Evolutionary conservation across 2,888 invertebrate species (phyloP).

Genomic region (Seira ritae): DNA sequence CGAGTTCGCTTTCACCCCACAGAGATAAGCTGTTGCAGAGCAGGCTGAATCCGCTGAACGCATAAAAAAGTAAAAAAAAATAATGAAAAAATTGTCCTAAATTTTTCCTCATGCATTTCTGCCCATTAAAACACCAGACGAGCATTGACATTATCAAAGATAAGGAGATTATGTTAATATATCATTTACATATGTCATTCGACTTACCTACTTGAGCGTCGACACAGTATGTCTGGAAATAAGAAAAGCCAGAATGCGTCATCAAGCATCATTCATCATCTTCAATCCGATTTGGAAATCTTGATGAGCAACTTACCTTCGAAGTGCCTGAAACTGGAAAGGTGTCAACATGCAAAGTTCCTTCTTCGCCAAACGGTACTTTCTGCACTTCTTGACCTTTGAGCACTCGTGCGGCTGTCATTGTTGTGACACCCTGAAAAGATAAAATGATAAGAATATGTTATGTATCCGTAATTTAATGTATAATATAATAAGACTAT

Average conservation of each 20-base stretch:
- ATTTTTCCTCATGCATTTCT: not conserved
- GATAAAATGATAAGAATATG: conserved; percentile 74
- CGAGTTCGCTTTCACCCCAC: conserved; percentile 86
- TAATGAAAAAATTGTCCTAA: not conserved
- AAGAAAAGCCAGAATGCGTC: not conserved
- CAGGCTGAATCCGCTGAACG: conserved; percentile 63
- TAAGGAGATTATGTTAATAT: no score
- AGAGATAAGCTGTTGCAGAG: conserved; percentile 84
- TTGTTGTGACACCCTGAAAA: conserved; percentile 74
- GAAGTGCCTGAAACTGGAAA: conserved; percentile 63
- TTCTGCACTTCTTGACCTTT: conserved; percentile 75
- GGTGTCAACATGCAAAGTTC: conserved; percentile 57
- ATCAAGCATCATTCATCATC: not conserved
- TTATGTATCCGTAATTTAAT: not conserved
- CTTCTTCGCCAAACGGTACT: conserved; percentile 74
- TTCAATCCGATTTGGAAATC: not conserved
- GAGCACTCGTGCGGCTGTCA: conserved; percentile 76
- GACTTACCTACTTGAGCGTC: conserved; percentile 66
- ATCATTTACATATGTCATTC: no score
- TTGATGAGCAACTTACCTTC: conserved; percentile 33
- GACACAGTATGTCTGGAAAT: conserved; percentile 50
- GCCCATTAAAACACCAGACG: not conserved
- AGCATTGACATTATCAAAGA: no score
- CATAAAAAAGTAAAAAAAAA: conserved; percentile 14
- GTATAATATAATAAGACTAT: no score